These are phyloP conservation scores for Dorcus hopei DNA, from an alignment of 2,888 invertebrate genomes.

Conservation along the genomic window DNA sequence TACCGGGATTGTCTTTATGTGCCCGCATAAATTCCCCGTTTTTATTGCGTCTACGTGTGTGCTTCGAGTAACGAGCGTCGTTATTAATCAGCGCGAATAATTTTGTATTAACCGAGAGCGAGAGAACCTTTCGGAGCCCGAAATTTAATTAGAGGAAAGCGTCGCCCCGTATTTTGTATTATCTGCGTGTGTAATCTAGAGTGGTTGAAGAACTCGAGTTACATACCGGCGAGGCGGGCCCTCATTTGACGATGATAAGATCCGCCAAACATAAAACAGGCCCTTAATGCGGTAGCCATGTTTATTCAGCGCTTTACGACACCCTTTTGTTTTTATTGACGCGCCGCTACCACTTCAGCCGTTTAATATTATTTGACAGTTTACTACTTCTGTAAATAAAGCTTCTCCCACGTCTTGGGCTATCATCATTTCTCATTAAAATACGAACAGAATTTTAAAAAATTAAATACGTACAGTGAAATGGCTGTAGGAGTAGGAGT, in stretches of 20 bases:
- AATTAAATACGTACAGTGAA: too few species aligned
- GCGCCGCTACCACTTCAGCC: slow-evolving; percentile 19
- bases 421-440: too few species aligned
- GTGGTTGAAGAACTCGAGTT: slow-evolving; percentile 3
- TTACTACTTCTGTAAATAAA: slow-evolving; percentile 1
- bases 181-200: slow-evolving; percentile 15
- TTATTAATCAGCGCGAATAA: too few species aligned
- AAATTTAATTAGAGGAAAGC: slow-evolving; percentile 15
- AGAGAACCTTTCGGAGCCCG: too few species aligned
- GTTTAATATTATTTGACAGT: slow-evolving; percentile 20
- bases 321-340: slow-evolving; percentile 30
- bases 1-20: background rate
- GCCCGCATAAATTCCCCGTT: background rate
- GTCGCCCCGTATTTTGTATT: slow-evolving; percentile 12
- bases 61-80: too few species aligned
- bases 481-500: too few species aligned
- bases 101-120: too few species aligned
- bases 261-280: slow-evolving; percentile 39
- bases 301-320: slow-evolving; percentile 37
- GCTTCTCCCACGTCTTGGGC: too few species aligned
- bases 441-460: too few species aligned
- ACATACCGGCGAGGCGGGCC: slow-evolving; percentile 15
- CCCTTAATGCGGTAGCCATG: slow-evolving; percentile 44
- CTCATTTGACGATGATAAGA: slow-evolving; percentile 18
- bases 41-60: background rate